Base-by-base conservation (phyloP, 2,888 invertebrate species). In the Acrobasis consociella region DNA sequence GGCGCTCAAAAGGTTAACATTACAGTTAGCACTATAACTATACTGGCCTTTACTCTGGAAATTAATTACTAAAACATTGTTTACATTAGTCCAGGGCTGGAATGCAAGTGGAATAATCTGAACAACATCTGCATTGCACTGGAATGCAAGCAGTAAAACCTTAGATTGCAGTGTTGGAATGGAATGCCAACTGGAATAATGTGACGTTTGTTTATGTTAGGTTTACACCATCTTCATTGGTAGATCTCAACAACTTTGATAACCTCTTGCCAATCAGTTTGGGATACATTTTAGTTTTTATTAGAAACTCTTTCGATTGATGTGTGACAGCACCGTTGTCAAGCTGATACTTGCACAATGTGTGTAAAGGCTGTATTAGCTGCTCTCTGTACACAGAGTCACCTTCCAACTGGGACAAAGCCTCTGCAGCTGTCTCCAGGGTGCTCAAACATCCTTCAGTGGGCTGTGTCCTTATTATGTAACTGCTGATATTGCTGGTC, bases 401-500 rank as follows among this genome's bases (percentile, higher is more conserved):
- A 22, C 93, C 89, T 90, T 99, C 98, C 62, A 98, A 83, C 67
- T 96, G 93, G 0, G 96, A 93, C 62, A 99, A 89, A 7, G 97
- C 96, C 77, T 96, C 93, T 0, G 97, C 97, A 9, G 96, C 97
- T 52, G 97, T 96, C 89, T 98, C 97, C 49, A 99, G 88, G 0
- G 98, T 99, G 63, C 98, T 98, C 15, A 99, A 91, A 77, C 98
- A 97, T 37, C 96, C 96, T 83, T 98, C 97, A 5, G 97, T 97
- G 2, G 98, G 98, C 81, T 99, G 98, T 5, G 98, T 98, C 69
- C 98, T 94, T 73, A 99, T 98, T 62, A 97, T 96, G 83, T 98
- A 99, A 82, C 96, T 95, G 83, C 98, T 98, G 50, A 93, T 94
- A 66, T 93, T 94, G 60, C 93, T 94, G 11, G 94, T 94, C 52